Evolutionary conservation across 2,888 invertebrate species (phyloP).

Genomic region (Hirtodrosophila duncani): DNA sequence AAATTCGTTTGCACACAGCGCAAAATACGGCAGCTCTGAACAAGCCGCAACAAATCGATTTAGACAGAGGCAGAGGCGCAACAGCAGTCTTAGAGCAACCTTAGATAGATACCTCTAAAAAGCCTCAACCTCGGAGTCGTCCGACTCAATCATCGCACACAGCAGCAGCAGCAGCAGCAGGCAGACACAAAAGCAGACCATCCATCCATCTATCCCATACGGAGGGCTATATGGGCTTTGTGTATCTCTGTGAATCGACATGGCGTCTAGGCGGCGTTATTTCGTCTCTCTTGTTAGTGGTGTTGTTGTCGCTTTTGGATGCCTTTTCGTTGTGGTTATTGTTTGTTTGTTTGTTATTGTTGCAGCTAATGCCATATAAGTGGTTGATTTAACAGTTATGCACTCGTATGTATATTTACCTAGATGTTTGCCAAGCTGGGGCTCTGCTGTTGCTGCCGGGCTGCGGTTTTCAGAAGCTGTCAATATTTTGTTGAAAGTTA

Average conservation of each 20-base stretch:
- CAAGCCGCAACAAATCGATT: constrained; percentile 68
- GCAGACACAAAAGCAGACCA: too few relatives aligned
- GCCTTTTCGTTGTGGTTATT: constrained; percentile 14
- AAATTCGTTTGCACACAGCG: constrained; percentile 56
- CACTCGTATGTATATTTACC: too few relatives aligned
- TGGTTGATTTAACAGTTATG: constrained; percentile 30
- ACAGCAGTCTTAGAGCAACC: constrained; percentile 13
- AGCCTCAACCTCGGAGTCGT: too few relatives aligned
- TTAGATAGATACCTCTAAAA: constrained; percentile 32
- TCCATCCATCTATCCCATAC: too few relatives aligned
- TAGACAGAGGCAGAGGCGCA: constrained; percentile 18
- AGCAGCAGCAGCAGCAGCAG: too few relatives aligned
- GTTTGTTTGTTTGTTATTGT: constrained; percentile 34
- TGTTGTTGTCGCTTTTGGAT: constrained; percentile 7
- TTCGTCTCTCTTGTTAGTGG: background rate
- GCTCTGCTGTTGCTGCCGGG: too few relatives aligned
- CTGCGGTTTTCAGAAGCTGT: too few relatives aligned
- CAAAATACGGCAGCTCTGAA: constrained; percentile 34
- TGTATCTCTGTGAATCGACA: background rate
- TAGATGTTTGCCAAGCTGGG: too few relatives aligned
- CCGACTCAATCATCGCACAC: constrained; percentile 32
- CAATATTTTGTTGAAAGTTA: too few relatives aligned
- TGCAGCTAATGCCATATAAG: constrained; percentile 42
- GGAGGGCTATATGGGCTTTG: too few relatives aligned
- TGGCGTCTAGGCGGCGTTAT: constrained; percentile 29